Evolutionary conservation across 1,140 invertebrate species (phyloP).

Genomic region (Papilio aristodemus): DNA sequence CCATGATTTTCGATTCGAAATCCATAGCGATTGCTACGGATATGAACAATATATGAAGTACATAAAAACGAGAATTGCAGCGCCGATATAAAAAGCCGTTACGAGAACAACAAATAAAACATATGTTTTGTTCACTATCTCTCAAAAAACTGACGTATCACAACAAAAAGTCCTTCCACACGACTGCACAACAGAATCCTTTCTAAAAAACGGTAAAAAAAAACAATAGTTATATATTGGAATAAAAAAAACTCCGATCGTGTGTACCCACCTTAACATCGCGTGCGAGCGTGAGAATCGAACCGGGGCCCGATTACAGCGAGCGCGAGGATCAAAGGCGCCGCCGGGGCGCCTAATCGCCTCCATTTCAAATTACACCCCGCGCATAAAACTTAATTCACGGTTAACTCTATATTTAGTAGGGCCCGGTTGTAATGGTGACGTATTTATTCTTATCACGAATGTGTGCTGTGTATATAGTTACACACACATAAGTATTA

Average conservation of each 20-base stretch:
- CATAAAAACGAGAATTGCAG: neutral
- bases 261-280: constrained; percentile 35
- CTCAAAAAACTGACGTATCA: constrained; percentile 13
- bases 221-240: neutral
- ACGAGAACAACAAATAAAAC: constrained; percentile 10
- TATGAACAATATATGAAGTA: neutral
- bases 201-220: constrained; percentile 8
- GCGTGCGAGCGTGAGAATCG: constrained; percentile 60
- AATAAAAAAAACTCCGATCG: constrained; percentile 23
- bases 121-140: constrained; percentile 7
- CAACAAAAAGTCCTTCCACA: constrained; percentile 12
- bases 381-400: constrained; percentile 52
- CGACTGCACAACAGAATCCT: constrained; percentile 19
- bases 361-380: constrained; percentile 62
- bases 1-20: neutral
- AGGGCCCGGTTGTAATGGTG: constrained; percentile 35
- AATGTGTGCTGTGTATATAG: neutral
- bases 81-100: constrained; percentile 12
- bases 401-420: constrained; percentile 27
- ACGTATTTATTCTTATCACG: constrained; percentile 11
- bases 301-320: constrained; percentile 50
- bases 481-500: neutral
- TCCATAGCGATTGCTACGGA: neutral
- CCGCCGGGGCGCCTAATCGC: constrained; percentile 65
- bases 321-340: constrained; percentile 59